phyloP scores from a whole-genome alignment of 2,888 invertebrate genomes.

The Andrena bicolor region DNA sequence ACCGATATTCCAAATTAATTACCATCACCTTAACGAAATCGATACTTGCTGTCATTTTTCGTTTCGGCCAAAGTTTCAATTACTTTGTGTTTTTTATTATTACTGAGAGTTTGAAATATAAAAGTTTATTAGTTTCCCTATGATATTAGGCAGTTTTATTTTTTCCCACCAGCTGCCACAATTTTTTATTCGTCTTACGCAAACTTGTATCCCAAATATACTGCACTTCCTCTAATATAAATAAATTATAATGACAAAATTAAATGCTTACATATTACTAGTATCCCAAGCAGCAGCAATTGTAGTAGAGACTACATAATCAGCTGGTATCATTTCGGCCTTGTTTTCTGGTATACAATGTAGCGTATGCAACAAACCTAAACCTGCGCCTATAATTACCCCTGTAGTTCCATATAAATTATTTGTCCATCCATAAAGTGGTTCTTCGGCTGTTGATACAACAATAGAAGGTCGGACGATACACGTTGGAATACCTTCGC shows the following conservation, averaged over 20 bases:
- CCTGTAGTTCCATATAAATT: conserved; percentile 90
- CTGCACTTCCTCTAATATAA: no score
- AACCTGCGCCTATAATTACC: conserved; percentile 85
- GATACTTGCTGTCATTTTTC: no score
- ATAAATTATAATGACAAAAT: not conserved
- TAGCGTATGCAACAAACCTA: conserved; percentile 88
- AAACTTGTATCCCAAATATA: no score
- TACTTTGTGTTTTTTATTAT: no score
- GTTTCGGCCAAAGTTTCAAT: no score
- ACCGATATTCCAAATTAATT: no score
- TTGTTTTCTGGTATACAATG: conserved; percentile 85
- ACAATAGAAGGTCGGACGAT: conserved; percentile 90
- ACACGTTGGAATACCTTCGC: conserved; percentile 87
- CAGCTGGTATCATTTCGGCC: conserved; percentile 90
- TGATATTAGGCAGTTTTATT: no score
- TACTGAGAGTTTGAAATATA: no score
- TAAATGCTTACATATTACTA: conserved; percentile 35
- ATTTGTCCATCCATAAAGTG: conserved; percentile 88
- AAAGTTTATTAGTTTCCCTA: no score
- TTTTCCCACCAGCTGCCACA: no score
- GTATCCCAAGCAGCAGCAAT: conserved; percentile 87
- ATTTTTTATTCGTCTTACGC: no score
- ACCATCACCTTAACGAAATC: no score
- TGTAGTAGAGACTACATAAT: conserved; percentile 88
- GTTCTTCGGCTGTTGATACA: conserved; percentile 83